phyloP scores from a whole-genome alignment of 1,140 invertebrate genomes.

The Sesamia nonagrioides region DNA sequence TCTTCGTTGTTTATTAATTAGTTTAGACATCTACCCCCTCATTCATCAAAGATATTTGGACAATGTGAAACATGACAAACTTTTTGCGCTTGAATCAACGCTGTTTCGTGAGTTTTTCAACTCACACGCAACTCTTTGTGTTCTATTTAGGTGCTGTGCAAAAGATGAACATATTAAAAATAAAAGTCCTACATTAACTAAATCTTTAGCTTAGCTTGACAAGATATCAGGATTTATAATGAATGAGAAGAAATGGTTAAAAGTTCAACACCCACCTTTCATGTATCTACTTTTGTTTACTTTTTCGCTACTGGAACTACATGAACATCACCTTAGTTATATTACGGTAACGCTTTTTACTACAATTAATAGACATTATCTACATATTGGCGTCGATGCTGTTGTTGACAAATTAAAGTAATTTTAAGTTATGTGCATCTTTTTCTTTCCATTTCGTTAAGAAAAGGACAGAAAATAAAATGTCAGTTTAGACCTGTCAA shows the following conservation, averaged over 20 bases:
- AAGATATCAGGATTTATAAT: not conserved
- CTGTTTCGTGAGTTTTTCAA: no score
- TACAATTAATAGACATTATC: not conserved
- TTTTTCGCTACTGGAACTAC: constrained; percentile 17
- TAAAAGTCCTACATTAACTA: no score
- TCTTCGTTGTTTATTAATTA: not conserved
- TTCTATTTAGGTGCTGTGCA: no score
- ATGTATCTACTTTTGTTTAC: constrained; percentile 6
- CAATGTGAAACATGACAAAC: not conserved
- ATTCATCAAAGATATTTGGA: not conserved
- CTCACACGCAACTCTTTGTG: not conserved
- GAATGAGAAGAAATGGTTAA: not conserved
- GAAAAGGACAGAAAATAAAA: no score
- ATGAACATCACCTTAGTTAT: not conserved
- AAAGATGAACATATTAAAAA: no score
- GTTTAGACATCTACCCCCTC: not conserved
- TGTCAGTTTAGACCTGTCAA: no score
- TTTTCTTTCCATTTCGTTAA: no score
- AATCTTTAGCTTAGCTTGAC: no score
- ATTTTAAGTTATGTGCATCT: no score
- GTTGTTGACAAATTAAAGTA: no score
- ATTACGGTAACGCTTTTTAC: not conserved
- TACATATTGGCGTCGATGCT: no score
- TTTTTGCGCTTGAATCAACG: not conserved
- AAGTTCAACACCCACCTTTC: not conserved